Percentiles rank a stretch among this genome's conserved stretches.
phyloP scores from a whole-genome alignment of 2,797 vertebrate genomes.

The Chelmon rostratus region DNA sequence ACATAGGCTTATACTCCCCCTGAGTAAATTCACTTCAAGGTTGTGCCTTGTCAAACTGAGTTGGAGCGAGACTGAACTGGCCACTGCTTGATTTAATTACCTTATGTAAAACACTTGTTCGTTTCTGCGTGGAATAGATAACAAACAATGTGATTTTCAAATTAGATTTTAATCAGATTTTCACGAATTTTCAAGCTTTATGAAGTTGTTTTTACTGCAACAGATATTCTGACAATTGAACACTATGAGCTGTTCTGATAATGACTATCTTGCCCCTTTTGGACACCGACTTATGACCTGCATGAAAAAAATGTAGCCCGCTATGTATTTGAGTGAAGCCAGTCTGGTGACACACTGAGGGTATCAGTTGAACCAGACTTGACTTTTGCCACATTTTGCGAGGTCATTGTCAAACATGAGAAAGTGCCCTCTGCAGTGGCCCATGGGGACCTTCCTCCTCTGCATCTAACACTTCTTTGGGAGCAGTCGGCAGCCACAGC shows the following conservation, averaged over 20 bases:
- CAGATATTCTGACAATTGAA: background rate
- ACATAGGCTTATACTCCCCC: background rate
- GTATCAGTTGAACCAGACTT: background rate
- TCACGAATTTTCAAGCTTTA: too few relatives aligned
- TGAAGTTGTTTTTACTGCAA: background rate
- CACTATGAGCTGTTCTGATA: background rate
- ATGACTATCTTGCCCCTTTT: background rate
- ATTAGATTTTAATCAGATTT: background rate
- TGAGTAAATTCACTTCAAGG: constrained; percentile 12
- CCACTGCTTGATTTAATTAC: background rate
- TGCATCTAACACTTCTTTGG: constrained; percentile 1
- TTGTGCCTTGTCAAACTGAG: constrained; percentile 20
- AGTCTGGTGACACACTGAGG: background rate
- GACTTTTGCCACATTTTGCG: background rate
- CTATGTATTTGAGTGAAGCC: too few relatives aligned
- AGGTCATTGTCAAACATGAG: too few relatives aligned
- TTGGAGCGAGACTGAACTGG: background rate
- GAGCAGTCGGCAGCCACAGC: background rate
- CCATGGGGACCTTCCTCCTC: background rate
- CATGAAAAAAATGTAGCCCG: too few relatives aligned
- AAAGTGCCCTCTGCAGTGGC: too few relatives aligned
- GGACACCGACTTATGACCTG: too few relatives aligned
- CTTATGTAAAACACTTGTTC: background rate
- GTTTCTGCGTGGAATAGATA: background rate
- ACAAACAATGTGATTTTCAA: background rate